Evolutionary conservation across 2,113 vertebrate species (phyloP).

Genomic region (Micronisus gabar): DNA sequence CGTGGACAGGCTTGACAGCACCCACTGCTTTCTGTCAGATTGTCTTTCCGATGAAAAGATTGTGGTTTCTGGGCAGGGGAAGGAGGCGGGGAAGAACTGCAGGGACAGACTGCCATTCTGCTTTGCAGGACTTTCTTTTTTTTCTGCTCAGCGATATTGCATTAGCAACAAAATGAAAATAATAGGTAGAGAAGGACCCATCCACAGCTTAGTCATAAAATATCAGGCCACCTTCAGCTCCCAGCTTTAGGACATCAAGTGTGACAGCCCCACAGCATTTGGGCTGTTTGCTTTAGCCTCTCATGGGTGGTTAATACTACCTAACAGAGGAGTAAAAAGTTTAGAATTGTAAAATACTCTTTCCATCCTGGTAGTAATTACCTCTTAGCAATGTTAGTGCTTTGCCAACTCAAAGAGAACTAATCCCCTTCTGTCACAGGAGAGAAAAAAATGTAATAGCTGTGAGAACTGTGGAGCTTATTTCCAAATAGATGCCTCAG

Average conservation of each 20-base stretch:
- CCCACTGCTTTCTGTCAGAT: background rate
- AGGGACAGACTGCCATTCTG: background rate
- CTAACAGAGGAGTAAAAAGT: background rate
- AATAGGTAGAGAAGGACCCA: background rate
- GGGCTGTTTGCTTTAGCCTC: background rate
- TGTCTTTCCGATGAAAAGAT: background rate
- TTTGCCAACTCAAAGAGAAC: background rate
- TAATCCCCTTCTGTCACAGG: background rate
- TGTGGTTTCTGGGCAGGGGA: background rate
- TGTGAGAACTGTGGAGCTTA: conserved; percentile 4
- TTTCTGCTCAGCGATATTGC: background rate
- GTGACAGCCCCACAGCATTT: background rate
- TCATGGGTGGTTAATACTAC: background rate
- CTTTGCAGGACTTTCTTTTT: background rate
- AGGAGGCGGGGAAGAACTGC: background rate
- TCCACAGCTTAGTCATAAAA: background rate
- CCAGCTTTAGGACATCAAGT: background rate
- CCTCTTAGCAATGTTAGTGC: background rate
- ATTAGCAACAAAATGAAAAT: background rate
- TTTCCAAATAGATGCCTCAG: conserved; percentile 53
- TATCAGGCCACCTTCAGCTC: background rate
- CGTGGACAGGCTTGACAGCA: background rate
- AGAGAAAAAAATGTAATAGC: background rate
- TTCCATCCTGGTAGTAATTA: background rate
- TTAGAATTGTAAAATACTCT: background rate